Evolutionary conservation across 2,888 invertebrate species (phyloP).

Genomic region (Atethmia centrago): DNA sequence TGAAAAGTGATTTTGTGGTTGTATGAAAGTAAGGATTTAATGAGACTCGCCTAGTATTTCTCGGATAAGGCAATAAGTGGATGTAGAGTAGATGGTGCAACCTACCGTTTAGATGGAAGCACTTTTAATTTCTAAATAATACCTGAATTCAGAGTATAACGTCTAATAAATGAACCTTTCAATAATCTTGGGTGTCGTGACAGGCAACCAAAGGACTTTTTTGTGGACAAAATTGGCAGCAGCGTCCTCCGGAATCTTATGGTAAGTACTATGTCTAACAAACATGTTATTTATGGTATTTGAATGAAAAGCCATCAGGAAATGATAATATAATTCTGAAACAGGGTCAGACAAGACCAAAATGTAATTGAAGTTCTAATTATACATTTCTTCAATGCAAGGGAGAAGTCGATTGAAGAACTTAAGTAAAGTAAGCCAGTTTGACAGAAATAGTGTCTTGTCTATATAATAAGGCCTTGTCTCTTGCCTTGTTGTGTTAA

Average conservation of each 20-base stretch:
- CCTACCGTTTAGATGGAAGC: neutral
- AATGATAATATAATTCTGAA: neutral
- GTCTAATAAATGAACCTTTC: neutral
- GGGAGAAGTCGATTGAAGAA: neutral
- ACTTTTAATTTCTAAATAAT: neutral
- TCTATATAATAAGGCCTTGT: too few relatives aligned
- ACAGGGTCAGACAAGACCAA: neutral
- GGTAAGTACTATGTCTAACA: too few relatives aligned
- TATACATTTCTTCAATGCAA: neutral
- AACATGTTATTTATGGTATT: neutral
- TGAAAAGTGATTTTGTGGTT: conserved; percentile 58
- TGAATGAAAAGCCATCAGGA: neutral
- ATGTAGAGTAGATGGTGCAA: neutral
- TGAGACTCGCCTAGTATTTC: conserved; percentile 59
- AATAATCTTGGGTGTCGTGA: neutral
- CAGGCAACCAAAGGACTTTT: too few relatives aligned
- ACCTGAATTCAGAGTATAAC: neutral
- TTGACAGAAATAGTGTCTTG: neutral
- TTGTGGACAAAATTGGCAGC: neutral
- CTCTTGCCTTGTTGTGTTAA: too few relatives aligned
- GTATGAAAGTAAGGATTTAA: conserved; percentile 54
- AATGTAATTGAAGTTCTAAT: neutral
- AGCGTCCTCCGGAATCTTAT: neutral
- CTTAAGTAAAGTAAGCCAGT: neutral
- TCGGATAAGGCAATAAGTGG: conserved; percentile 2